A percentile compares a stretch with the other conserved stretches of the same genome.
Evolutionary conservation across 2,888 invertebrate genomes (phyloP).

Genomic region (Drosophila multiciliata): DNA sequence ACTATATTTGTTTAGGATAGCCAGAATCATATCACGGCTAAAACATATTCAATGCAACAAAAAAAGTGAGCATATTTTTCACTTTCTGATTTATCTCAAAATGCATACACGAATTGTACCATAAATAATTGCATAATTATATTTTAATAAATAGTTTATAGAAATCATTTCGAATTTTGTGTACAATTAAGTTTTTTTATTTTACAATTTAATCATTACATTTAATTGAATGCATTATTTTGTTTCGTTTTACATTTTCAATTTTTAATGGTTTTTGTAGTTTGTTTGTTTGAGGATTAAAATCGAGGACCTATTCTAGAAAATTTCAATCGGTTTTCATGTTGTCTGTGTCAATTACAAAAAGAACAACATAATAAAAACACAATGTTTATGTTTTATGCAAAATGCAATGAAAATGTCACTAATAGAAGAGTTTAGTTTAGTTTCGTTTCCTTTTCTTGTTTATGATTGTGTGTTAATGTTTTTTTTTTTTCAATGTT

Average conservation of each 20-base stretch:
- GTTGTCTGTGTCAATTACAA: constrained; percentile 38
- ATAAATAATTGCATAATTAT: constrained; percentile 9
- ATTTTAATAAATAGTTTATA: constrained; percentile 13
- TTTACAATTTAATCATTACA: constrained; percentile 69
- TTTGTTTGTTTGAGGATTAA: constrained; percentile 8
- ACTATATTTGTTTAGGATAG: constrained; percentile 28
- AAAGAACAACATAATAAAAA: background rate
- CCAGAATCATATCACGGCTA: constrained; percentile 37
- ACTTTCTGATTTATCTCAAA: constrained; percentile 23
- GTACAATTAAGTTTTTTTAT: constrained; percentile 66
- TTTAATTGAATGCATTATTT: constrained; percentile 59
- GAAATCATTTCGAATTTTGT: constrained; percentile 20
- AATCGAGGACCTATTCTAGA: constrained; percentile 36
- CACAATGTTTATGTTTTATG: constrained; percentile 39
- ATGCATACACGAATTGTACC: constrained; percentile 28
- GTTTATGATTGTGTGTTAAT: background rate
- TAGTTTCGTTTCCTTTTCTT: constrained; percentile 5
- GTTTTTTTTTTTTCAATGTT: background rate
- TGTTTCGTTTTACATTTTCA: constrained; percentile 1
- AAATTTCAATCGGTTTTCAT: constrained; percentile 16
- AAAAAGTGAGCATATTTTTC: background rate
- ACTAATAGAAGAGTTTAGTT: constrained; percentile 32
- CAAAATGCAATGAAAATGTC: constrained; percentile 70
- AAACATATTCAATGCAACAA: constrained; percentile 19
- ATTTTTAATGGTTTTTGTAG: constrained; percentile 4